Evolutionary conservation across 2,113 vertebrate species (phyloP).

Genomic region (Butorides virescens): DNA sequence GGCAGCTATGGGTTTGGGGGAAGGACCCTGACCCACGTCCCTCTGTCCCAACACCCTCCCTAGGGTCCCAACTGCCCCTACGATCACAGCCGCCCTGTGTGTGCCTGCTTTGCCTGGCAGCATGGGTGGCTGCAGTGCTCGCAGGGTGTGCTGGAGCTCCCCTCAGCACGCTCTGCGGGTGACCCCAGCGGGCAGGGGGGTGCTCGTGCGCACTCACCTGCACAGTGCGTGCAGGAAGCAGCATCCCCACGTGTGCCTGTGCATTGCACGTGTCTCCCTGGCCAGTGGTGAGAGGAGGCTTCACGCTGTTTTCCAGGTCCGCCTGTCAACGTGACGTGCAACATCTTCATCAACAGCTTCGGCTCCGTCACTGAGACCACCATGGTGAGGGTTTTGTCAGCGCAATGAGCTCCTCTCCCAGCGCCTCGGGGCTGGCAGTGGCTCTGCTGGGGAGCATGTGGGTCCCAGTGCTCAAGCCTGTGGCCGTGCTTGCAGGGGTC

Average conservation of each 20-base stretch:
- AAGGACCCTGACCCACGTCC: neutral
- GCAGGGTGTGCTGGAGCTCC: neutral
- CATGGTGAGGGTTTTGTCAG: conserved; percentile 80
- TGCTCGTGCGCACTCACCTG: fast-evolving
- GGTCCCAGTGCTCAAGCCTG: fast-evolving
- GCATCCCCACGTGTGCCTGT: fast-evolving
- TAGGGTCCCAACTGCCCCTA: neutral
- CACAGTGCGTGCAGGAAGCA: fast-evolving
- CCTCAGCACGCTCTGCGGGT: fast-evolving
- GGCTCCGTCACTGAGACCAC: conserved; percentile 93
- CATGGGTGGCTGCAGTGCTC: fast-evolving
- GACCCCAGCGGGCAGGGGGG: neutral
- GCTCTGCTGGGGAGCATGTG: fast-evolving
- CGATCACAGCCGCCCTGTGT: fast-evolving
- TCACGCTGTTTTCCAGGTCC: conserved; percentile 76
- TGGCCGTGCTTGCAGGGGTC: neutral
- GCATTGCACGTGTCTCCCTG: fast-evolving
- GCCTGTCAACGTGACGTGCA: conserved; percentile 94
- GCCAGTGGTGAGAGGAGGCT: neutral
- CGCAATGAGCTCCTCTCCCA: neutral
- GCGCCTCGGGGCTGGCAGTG: fast-evolving
- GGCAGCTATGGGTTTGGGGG: neutral
- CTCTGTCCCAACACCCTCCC: neutral
- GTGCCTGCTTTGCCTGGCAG: neutral
- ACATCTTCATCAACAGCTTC: conserved; percentile 98